Conservation (phyloP, 2,888 invertebrate species). For the Zygogramma bicolorata region DNA sequence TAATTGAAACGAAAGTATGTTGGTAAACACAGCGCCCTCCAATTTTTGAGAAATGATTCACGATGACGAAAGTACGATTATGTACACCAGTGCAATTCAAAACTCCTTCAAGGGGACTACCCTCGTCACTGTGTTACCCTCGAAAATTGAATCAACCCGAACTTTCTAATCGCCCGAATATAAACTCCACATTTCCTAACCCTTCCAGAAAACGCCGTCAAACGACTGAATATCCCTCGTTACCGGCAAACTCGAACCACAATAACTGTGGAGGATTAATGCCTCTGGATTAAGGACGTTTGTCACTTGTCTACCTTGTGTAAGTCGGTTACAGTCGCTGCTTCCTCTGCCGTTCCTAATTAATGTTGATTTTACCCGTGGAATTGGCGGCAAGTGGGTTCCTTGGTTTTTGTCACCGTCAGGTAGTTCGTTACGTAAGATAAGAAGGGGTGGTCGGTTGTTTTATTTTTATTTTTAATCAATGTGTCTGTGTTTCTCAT, state of each 20-base stretch:
- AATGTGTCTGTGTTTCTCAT: too few relatives aligned
- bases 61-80: too few relatives aligned
- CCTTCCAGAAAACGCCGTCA: neutral
- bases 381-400: neutral
- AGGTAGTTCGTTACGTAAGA: neutral
- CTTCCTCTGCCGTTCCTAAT: slow-evolving; percentile 9
- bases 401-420: neutral
- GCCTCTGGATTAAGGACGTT: slow-evolving; percentile 28
- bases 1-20: too few relatives aligned
- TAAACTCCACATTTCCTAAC: neutral
- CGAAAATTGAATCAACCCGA: neutral
- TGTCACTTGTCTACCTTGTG: slow-evolving; percentile 28
- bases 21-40: too few relatives aligned
- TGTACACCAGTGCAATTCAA: too few relatives aligned
- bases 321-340: slow-evolving; percentile 16
- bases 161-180: neutral
- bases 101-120: too few relatives aligned
- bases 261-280: slow-evolving; percentile 33
- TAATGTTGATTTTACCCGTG: slow-evolving; percentile 14
- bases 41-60: too few relatives aligned
- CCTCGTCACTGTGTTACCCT: too few relatives aligned
- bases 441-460: neutral
- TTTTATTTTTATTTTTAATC: neutral
- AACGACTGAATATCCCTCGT: slow-evolving; percentile 13
- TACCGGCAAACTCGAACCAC: slow-evolving; percentile 19